A percentile compares a stretch with the other conserved stretches of the same genome.
Evolutionary conservation across 1,140 invertebrate genomes (phyloP).

Genomic region (Wasmannia auropunctata): DNA sequence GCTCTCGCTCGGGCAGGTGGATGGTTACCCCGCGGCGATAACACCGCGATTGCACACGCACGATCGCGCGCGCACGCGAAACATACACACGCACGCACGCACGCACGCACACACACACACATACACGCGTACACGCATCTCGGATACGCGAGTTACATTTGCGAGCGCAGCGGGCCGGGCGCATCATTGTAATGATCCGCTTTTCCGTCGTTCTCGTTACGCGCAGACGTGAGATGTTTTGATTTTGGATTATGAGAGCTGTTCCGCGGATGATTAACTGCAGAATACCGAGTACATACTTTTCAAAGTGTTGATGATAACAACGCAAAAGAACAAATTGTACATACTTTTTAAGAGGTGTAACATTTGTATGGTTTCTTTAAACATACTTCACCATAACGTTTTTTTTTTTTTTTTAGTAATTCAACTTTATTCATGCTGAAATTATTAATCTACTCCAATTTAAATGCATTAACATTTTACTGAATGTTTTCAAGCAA

Average conservation of each 20-base stretch:
- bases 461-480: not conserved
- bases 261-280: constrained; percentile 29
- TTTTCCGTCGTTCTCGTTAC: constrained; percentile 63
- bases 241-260: constrained; percentile 43
- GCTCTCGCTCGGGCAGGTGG: constrained; percentile 76
- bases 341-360: no score
- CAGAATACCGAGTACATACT: not conserved
- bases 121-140: constrained; percentile 5
- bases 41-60: constrained; percentile 69
- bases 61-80: constrained; percentile 26
- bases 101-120: not conserved
- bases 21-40: constrained; percentile 75
- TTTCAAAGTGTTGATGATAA: not conserved
- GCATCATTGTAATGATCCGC: constrained; percentile 68
- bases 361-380: not conserved
- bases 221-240: constrained; percentile 48
- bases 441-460: not conserved
- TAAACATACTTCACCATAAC: not conserved
- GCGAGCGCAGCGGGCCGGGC: constrained; percentile 11
- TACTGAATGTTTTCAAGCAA: not conserved
- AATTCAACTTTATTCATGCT: not conserved
- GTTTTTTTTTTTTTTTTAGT: not conserved
- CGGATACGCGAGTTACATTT: constrained; percentile 27
- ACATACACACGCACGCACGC: not conserved
- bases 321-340: not conserved